Conservation (phyloP, 2,888 invertebrate species). For the Phengaris alcon region DNA sequence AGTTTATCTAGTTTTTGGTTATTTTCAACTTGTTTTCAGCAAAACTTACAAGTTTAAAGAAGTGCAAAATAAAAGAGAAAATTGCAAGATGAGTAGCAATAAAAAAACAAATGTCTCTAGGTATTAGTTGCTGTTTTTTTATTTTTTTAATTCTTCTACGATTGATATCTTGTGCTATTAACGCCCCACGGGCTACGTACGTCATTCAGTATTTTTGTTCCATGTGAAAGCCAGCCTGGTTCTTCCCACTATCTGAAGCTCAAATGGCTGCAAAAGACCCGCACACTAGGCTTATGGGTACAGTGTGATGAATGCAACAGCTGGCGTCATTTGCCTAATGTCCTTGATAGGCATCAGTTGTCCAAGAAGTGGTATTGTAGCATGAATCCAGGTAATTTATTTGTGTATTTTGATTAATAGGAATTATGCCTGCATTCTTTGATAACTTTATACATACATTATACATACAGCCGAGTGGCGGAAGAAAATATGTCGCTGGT, state of each 20-base stretch:
- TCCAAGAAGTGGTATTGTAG: constrained; percentile 81
- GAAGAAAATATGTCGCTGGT: too few relatives aligned
- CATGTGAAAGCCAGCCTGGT: constrained; percentile 49
- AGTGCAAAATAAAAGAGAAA: not conserved
- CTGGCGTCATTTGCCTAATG: constrained; percentile 77
- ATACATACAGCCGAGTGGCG: too few relatives aligned
- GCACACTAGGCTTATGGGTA: constrained; percentile 77
- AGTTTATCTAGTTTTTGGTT: too few relatives aligned
- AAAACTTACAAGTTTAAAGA: not conserved
- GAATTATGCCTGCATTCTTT: not conserved
- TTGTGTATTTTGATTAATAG: not conserved
- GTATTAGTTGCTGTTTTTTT: not conserved
- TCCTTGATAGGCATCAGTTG: constrained; percentile 78
- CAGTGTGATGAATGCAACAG: constrained; percentile 80
- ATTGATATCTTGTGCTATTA: not conserved
- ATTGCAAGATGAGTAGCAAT: not conserved
- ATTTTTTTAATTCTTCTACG: too few relatives aligned
- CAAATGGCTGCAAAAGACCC: constrained; percentile 70
- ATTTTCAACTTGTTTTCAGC: not conserved
- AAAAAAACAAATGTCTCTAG: not conserved
- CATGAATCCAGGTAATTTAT: constrained; percentile 77
- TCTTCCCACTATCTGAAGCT: constrained; percentile 58
- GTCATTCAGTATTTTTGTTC: too few relatives aligned
- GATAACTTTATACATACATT: too few relatives aligned
- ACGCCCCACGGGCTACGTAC: not conserved